phyloP scores from a whole-genome alignment of 2,113 vertebrate species.

The Tenebrosternarchus preto region DNA sequence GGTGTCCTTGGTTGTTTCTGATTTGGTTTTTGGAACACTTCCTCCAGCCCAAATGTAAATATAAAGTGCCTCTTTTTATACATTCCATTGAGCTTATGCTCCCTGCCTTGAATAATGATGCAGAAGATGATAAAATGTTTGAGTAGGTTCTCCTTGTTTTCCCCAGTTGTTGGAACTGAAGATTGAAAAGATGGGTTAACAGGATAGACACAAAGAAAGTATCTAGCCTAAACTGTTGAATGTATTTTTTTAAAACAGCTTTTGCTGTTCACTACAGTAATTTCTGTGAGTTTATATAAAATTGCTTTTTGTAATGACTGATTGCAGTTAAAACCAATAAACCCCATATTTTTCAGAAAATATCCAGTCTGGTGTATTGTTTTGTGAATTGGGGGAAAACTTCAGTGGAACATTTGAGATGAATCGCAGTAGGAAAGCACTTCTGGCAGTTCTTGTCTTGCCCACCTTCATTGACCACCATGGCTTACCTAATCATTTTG shows the following conservation, averaged over 20 bases:
- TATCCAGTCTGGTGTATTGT: conserved; percentile 39
- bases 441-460: background rate
- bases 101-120: conserved; percentile 70
- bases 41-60: conserved; percentile 57
- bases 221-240: conserved; percentile 85
- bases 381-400: background rate
- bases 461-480: background rate
- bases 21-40: conserved; percentile 67
- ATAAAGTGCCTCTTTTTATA: conserved; percentile 85
- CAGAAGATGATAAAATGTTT: conserved; percentile 57
- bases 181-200: conserved; percentile 70
- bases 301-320: conserved; percentile 92
- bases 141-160: conserved; percentile 80
- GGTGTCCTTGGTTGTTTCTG: conserved; percentile 51
- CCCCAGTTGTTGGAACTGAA: conserved; percentile 68
- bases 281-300: conserved; percentile 97
- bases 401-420: too few relatives aligned
- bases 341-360: conserved; percentile 87
- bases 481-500: conserved; percentile 15
- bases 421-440: background rate
- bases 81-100: conserved; percentile 88
- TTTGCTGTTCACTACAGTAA: conserved; percentile 93
- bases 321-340: conserved; percentile 99
- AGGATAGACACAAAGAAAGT: conserved; percentile 89
- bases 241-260: conserved; percentile 84